Evolutionary conservation across 2,113 vertebrate species (phyloP).

Genomic region (Podiceps cristatus): DNA sequence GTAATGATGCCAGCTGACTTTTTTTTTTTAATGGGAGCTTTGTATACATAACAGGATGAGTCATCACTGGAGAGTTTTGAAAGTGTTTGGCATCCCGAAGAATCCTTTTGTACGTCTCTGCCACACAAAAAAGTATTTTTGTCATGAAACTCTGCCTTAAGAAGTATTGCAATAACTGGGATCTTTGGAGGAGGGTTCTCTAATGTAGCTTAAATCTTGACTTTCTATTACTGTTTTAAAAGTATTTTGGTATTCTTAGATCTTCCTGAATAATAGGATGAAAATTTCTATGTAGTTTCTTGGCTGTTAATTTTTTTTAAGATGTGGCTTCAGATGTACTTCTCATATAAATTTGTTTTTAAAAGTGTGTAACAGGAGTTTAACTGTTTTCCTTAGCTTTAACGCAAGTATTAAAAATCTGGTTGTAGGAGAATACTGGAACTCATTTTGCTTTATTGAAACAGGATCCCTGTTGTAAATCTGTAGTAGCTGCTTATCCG

Average conservation of each 20-base stretch:
- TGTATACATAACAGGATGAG: constrained; percentile 66
- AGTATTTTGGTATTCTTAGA: constrained; percentile 48
- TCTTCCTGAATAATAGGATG: not conserved
- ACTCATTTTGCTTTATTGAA: not conserved
- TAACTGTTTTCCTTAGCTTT: not conserved
- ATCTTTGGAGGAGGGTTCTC: not conserved
- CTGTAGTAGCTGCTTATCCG: not conserved
- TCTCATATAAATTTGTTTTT: not conserved
- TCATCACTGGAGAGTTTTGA: constrained; percentile 53
- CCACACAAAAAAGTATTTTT: constrained; percentile 7
- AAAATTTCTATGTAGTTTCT: not conserved
- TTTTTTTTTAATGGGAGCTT: constrained; percentile 55
- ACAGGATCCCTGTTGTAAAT: not conserved
- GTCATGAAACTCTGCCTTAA: constrained; percentile 29
- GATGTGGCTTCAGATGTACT: not conserved
- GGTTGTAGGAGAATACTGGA: not conserved
- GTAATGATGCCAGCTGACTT: constrained; percentile 46
- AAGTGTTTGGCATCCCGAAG: constrained; percentile 55
- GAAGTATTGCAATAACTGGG: constrained; percentile 1
- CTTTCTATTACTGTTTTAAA: not conserved
- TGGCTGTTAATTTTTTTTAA: not conserved
- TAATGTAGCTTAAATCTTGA: not conserved
- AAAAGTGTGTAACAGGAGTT: not conserved
- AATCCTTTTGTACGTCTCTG: constrained; percentile 48
- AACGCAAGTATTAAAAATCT: not conserved